Evolutionary conservation across 2,113 vertebrate species (phyloP), one percentile per base, ranked within the genome.

Genomic region (Ellobius talpinus): DNA sequence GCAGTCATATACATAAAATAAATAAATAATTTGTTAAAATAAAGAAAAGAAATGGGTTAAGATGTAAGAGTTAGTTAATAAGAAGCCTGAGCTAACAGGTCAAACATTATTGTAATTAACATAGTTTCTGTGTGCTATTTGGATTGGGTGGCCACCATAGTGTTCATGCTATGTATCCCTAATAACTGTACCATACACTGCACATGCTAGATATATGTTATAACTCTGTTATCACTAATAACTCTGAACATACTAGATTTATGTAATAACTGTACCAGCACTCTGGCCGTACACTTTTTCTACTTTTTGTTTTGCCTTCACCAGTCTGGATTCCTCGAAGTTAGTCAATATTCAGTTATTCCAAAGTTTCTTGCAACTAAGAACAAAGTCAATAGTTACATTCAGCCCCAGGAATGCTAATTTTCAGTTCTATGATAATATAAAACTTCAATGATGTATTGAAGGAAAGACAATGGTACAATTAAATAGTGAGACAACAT

Each of bases 301-400:
- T 73, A 7, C 50, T 29, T 93, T 94, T 93, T 82, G n/a, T 72
- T 89, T 81, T 88, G 50, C 2, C 13, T 87, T 55, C 19, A 47
- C 29, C 11, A 86, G 33, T 68, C 31, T 61, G 11, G 0, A 42
- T 90, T 66, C 5, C 19, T 63, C 63, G 7, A 82, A 42, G 45
- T 68, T 87, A n/a, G 7, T 6, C 58, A 10, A 82, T 1, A 50
- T 33, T 66, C 24, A 1, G 72, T 73, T 7, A 90, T 81, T 31
- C 19, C 50, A 82, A 97, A 81, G 17, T 65, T 86, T 87, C 55
- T 52, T 89, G 24, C 24, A 89, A 29, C 36, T 63, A 76, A 78
- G 87, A 82, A 66, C 26, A 89, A 93, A 89, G 85, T 78, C 90
- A 92, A 50, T 77, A 87, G 73, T 68, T 26, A 87, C 61, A 66